Percentiles rank a stretch among this genome's conserved stretches.
These are phyloP conservation scores for Catostomus latipinnis DNA, from an alignment of 2,797 vertebrate genomes.

Conservation along the genomic window DNA sequence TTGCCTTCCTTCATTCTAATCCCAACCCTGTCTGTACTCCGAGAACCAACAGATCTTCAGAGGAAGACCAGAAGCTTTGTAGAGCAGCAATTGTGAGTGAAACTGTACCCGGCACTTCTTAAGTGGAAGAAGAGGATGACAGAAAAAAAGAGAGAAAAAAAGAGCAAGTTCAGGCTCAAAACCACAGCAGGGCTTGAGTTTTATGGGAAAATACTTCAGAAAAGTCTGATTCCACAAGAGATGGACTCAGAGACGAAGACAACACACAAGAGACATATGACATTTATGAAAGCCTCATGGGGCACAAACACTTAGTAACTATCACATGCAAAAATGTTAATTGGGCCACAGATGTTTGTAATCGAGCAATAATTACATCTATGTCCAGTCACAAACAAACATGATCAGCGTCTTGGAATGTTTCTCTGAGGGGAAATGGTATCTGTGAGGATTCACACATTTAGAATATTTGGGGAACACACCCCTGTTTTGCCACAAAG, in stretches of 20 bases:
- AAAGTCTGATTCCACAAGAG: constrained; percentile 57
- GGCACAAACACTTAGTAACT: neutral
- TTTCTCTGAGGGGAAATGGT: neutral
- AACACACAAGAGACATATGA: constrained; percentile 26
- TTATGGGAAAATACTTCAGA: constrained; percentile 69
- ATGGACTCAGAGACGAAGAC: constrained; percentile 20
- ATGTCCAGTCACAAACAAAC: constrained; percentile 31
- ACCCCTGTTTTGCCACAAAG: neutral
- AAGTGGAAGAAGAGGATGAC: constrained; percentile 39
- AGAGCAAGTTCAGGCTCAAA: constrained; percentile 42
- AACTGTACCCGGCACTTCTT: constrained; percentile 41
- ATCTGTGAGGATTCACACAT: neutral
- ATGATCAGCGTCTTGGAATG: constrained; percentile 20
- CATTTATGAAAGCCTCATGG: constrained; percentile 18
- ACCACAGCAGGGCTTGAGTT: constrained; percentile 63
- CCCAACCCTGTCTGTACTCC: constrained; percentile 19
- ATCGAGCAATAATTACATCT: constrained; percentile 33
- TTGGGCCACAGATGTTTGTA: constrained; percentile 27
- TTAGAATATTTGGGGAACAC: neutral
- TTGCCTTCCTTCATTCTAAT: constrained; percentile 41
- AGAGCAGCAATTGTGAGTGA: constrained; percentile 50
- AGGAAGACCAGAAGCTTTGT: constrained; percentile 52
- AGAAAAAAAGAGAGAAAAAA: constrained; percentile 36
- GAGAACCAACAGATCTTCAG: constrained; percentile 37
- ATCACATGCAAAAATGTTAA: constrained; percentile 30